A percentile compares a stretch with the other conserved stretches of the same genome.
These are phyloP conservation scores for Nomada fabriciana DNA, from an alignment of 2,888 invertebrate genomes.

Conservation along the genomic window DNA sequence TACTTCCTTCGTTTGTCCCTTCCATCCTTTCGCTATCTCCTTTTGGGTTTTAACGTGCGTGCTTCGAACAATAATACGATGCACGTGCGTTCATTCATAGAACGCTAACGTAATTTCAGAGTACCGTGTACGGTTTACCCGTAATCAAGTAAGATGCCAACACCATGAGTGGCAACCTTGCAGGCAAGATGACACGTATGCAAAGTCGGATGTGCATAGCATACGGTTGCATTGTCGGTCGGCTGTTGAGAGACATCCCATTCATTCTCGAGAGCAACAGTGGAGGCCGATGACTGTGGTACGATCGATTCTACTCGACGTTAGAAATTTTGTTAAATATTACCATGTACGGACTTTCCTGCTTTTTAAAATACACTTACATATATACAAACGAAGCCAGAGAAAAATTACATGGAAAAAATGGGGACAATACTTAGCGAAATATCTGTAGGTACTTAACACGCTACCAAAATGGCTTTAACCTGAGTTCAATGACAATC, in stretches of 20 bases:
- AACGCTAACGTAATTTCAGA: slow-evolving; percentile 49
- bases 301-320: slow-evolving; percentile 9
- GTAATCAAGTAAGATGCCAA: slow-evolving; percentile 55
- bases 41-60: slow-evolving; percentile 43
- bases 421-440: no score
- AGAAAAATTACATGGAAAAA: no score
- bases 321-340: background rate
- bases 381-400: no score
- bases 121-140: slow-evolving; percentile 38
- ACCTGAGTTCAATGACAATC: no score
- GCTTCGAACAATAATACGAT: slow-evolving; percentile 48
- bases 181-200: slow-evolving; percentile 56
- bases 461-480: no score
- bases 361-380: background rate
- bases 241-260: slow-evolving; percentile 39
- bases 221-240: slow-evolving; percentile 21
- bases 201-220: slow-evolving; percentile 51
- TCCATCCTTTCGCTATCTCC: slow-evolving; percentile 25
- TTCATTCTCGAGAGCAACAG: slow-evolving; percentile 32
- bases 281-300: slow-evolving; percentile 11
- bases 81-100: slow-evolving; percentile 57
- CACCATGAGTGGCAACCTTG: slow-evolving; percentile 44
- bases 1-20: slow-evolving; percentile 35
- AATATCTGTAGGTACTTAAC: no score
- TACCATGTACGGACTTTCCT: no score